A percentile compares a stretch with the other conserved stretches of the same genome.
phyloP scores from a whole-genome alignment of 2,888 invertebrate genomes.

The Dascillus cervinus region DNA sequence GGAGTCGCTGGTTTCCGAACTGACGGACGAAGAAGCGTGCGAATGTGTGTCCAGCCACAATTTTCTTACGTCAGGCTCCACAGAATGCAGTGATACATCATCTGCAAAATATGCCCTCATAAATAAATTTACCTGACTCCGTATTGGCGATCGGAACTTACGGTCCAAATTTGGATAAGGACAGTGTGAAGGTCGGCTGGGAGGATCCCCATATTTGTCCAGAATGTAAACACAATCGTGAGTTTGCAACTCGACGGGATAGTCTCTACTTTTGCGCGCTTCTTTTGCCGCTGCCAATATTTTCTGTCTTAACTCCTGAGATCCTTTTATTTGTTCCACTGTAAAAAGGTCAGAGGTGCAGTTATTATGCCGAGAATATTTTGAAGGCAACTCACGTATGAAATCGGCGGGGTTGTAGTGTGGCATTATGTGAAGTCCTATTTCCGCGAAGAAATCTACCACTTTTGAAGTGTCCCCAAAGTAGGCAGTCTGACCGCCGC shows the following conservation, averaged over 20 bases:
- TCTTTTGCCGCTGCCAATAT: constrained; percentile 59
- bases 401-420: constrained; percentile 83
- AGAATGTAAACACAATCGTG: constrained; percentile 33
- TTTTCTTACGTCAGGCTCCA: constrained; percentile 56
- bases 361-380: background rate
- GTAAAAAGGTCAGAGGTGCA: constrained; percentile 23
- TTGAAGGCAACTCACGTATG: constrained; percentile 50
- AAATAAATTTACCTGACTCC: too few relatives aligned
- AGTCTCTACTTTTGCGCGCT: constrained; percentile 51
- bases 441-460: constrained; percentile 61
- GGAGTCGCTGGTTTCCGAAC: constrained; percentile 51
- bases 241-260: constrained; percentile 48
- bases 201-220: constrained; percentile 34
- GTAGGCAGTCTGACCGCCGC: constrained; percentile 67
- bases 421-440: constrained; percentile 63
- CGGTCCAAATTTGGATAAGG: constrained; percentile 38
- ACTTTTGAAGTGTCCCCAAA: constrained; percentile 66
- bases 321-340: constrained; percentile 73
- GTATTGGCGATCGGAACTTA: too few relatives aligned
- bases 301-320: constrained; percentile 57
- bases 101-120: constrained; percentile 39
- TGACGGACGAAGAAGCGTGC: constrained; percentile 56
- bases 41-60: constrained; percentile 65
- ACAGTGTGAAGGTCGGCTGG: constrained; percentile 27
- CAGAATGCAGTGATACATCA: constrained; percentile 40